phyloP scores from a whole-genome alignment of 2,113 vertebrate genomes.

The Epinephelus lanceolatus region DNA sequence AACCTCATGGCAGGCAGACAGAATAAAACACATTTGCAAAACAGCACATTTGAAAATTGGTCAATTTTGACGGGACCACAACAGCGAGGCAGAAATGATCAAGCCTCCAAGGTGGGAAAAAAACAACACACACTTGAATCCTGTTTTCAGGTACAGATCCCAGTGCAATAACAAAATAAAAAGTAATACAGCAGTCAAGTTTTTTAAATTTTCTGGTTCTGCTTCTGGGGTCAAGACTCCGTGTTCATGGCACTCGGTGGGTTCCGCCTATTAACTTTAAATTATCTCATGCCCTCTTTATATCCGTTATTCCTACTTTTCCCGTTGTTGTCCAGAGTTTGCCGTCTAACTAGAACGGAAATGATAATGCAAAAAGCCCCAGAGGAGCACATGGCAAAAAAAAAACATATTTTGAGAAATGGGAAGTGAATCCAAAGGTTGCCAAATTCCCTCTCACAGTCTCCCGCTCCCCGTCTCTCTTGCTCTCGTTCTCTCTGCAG shows the following conservation, averaged over 20 bases:
- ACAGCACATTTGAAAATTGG: neutral
- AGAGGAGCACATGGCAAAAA: constrained; percentile 31
- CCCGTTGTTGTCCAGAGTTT: constrained; percentile 3
- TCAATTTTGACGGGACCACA: neutral
- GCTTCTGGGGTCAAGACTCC: neutral
- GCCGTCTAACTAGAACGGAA: constrained; percentile 23
- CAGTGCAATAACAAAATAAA: neutral
- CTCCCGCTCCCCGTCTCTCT: constrained; percentile 13
- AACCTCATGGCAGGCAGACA: neutral
- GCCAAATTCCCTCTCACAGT: constrained; percentile 40
- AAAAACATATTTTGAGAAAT: constrained; percentile 67
- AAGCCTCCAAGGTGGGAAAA: neutral
- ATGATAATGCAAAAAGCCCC: constrained; percentile 47
- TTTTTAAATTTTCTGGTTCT: constrained; percentile 26
- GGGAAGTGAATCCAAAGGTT: constrained; percentile 63
- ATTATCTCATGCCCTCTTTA: neutral
- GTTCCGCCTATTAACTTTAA: constrained; percentile 18
- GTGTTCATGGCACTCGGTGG: neutral
- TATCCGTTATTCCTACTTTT: constrained; percentile 9
- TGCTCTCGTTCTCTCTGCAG: constrained; percentile 64
- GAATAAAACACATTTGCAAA: neutral
- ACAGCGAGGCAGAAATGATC: neutral
- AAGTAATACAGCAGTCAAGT: constrained; percentile 6
- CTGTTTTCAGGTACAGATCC: constrained; percentile 1
- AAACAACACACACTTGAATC: neutral